Evolutionary conservation across 2,797 vertebrate genomes (phyloP).

Genomic region (Clarias fuscus): DNA sequence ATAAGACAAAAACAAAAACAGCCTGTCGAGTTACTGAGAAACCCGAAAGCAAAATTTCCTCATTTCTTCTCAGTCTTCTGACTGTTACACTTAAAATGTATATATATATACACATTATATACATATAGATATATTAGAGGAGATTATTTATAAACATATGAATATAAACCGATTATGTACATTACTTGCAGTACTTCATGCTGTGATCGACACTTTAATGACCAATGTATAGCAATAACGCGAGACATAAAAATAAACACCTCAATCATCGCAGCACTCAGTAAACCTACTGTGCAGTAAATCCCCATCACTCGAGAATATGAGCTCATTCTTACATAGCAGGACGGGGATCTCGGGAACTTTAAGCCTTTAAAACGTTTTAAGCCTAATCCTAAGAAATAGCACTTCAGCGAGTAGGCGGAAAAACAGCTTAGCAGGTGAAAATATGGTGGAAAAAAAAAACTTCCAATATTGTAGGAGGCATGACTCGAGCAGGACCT

Average conservation of each 20-base stretch:
- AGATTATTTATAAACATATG: too few relatives aligned
- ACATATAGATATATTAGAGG: background rate
- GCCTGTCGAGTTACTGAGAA: background rate
- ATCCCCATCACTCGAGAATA: background rate
- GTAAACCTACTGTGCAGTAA: background rate
- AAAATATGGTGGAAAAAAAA: too few relatives aligned
- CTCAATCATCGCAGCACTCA: background rate
- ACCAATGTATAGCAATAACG: background rate
- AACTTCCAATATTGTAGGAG: too few relatives aligned
- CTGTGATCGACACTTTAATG: background rate
- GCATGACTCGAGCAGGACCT: too few relatives aligned
- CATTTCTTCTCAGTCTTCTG: background rate
- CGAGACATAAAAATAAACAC: too few relatives aligned
- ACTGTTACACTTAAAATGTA: too few relatives aligned
- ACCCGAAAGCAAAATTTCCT: background rate
- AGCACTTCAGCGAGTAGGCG: background rate
- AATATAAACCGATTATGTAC: background rate
- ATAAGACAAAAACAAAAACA: background rate
- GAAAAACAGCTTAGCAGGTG: too few relatives aligned
- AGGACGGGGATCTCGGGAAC: background rate
- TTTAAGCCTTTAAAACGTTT: background rate
- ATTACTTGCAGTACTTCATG: background rate
- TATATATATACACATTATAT: too few relatives aligned
- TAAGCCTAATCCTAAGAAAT: background rate
- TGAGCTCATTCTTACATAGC: background rate